Base-by-base conservation (phyloP, 1,140 invertebrate species). In the Augochlora pura region DNA sequence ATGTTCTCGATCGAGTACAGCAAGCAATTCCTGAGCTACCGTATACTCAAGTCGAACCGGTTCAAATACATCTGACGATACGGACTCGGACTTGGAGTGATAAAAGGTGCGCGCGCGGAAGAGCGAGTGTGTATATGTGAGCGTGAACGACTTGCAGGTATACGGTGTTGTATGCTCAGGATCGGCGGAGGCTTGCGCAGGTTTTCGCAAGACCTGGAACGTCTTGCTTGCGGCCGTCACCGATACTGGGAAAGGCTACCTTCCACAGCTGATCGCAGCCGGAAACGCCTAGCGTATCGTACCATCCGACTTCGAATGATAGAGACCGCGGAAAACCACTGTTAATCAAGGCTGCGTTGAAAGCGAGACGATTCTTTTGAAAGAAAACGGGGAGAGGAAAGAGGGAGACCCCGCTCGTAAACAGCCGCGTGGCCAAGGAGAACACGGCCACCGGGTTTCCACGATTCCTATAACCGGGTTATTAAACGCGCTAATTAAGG, bases 41-140 rank as follows among this genome's bases (percentile, higher is more conserved):
- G 92, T 82, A 93, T 93, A 87, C 91, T 93, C 89, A 93, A 93
- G 89, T 93, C 92, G 82, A 93, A 93, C 83, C 92, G 92, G 67
- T 93, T 93, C 92, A 93, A 93, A 77, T 93, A 93, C 85, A 93
- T 93, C 91, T 93, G 92, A 93, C 92, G 88, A 92, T 93, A 93
- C 89, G 91, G 89, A 92, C 92, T 93, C 92, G 92, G 92, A 92
- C 91, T 83, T 90, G 88, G 49, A 85, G 71, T 64, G 84, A 65
- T 70, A 38, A 60, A 84, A 57, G 74, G 86, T 80, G 83, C 80
- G 86, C 82, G 86, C 83, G 80, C 59, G 54, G 39, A 21, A 14
- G 21, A 32, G 85, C 72, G 2, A 57, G 71, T 69, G 80, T 80
- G 82, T 84, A 77, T 84, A 73, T 77, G 66, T 49, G 72, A 67